Conservation (phyloP, 2,797 vertebrate species). For the Fistularia commersonii region DNA sequence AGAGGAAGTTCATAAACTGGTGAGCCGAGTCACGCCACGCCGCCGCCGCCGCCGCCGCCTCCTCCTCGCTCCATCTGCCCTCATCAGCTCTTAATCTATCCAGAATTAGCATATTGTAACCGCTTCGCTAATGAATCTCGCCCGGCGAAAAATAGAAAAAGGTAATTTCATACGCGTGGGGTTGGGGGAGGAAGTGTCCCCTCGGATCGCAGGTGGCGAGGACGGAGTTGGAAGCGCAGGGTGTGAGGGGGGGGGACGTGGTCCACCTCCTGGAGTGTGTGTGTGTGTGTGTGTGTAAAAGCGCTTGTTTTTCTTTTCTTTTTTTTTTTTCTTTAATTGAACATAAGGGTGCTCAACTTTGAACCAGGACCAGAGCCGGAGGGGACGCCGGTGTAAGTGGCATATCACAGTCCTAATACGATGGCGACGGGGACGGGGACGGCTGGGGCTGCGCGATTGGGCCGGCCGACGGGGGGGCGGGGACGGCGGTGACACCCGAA, state of each 20-base stretch:
- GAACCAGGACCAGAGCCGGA: slow-evolving; percentile 30
- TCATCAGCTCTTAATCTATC: slow-evolving; percentile 66
- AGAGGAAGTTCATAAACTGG: no score
- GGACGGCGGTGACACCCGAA: slow-evolving; percentile 14
- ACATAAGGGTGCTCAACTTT: slow-evolving; percentile 52
- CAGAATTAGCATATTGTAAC: slow-evolving; percentile 66
- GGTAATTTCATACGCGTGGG: slow-evolving; percentile 58
- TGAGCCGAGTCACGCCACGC: no score
- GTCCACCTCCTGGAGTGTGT: slow-evolving; percentile 8
- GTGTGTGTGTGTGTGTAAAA: slow-evolving; percentile 4
- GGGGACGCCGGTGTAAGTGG: slow-evolving; percentile 42
- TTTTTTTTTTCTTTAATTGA: slow-evolving; percentile 50
- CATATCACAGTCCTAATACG: slow-evolving; percentile 52
- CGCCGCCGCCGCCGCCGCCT: no score
- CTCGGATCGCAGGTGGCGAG: slow-evolving; percentile 46
- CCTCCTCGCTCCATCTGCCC: slow-evolving; percentile 24
- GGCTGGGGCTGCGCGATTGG: slow-evolving; percentile 23
- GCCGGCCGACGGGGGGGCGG: slow-evolving; percentile 26
- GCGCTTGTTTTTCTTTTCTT: slow-evolving; percentile 9
- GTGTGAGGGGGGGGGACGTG: no score
- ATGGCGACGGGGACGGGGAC: slow-evolving; percentile 17
- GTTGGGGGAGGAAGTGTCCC: slow-evolving; percentile 22
- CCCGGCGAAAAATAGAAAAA: slow-evolving; percentile 47
- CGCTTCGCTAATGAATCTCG: slow-evolving; percentile 69
- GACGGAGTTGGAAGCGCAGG: slow-evolving; percentile 38